Conservation (phyloP, 2,113 vertebrate genomes). For the Atlantisia rogersi region DNA sequence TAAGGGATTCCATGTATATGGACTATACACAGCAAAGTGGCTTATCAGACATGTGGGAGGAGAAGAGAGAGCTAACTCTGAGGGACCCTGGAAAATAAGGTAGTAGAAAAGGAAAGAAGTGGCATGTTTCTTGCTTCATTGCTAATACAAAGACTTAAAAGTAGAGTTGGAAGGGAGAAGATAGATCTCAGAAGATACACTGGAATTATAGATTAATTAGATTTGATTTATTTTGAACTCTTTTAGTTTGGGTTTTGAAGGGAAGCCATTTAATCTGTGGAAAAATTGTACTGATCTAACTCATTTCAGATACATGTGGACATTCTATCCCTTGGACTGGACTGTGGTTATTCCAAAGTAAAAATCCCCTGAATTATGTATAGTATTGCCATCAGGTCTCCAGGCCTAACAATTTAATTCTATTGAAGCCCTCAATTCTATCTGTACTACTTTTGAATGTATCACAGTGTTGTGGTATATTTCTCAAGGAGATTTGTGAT, state of each 20-base stretch:
- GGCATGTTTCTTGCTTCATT: fast-evolving
- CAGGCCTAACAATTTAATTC: neutral
- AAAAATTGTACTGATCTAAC: neutral
- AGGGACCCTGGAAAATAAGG: neutral
- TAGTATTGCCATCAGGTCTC: neutral
- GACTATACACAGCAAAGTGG: fast-evolving
- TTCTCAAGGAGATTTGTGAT: neutral
- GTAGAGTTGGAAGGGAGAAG: neutral
- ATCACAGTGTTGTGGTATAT: neutral
- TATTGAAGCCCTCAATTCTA: neutral
- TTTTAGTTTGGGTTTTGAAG: neutral
- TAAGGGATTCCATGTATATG: fast-evolving
- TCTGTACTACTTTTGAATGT: neutral
- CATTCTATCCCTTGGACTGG: neutral
- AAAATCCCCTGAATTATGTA: neutral
- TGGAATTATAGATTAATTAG: neutral
- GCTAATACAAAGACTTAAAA: neutral
- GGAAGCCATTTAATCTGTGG: neutral
- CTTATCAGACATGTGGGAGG: neutral
- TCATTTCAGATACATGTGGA: neutral
- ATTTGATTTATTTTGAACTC: neutral
- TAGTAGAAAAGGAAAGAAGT: neutral
- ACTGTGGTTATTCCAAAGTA: neutral
- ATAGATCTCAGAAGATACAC: neutral
- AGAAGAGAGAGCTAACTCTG: neutral